Percentiles rank a stretch among this genome's conserved stretches.
Evolutionary conservation across 2,888 invertebrate species (phyloP).

Genomic region (Trypoxylon attenuatum): DNA sequence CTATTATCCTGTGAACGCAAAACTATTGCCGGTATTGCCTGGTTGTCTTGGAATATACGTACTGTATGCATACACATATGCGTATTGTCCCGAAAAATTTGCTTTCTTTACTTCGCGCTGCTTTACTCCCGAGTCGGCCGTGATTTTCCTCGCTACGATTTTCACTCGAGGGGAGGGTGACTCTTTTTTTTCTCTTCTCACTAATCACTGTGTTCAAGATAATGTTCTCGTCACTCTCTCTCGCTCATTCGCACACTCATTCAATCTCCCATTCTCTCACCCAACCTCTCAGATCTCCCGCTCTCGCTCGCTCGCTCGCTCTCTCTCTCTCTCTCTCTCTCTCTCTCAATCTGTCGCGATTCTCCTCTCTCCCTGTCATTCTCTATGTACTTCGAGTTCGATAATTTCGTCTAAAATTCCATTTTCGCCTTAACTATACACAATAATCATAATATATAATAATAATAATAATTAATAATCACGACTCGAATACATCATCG

Average conservation of each 20-base stretch:
- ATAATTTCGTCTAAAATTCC: conserved; percentile 61
- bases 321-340: conserved; percentile 38
- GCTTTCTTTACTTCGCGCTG: neutral
- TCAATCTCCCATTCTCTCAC: conserved; percentile 8
- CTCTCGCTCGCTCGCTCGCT: conserved; percentile 28
- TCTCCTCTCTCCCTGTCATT: conserved; percentile 24
- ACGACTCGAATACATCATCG: conserved; percentile 73
- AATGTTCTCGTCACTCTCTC: conserved; percentile 66
- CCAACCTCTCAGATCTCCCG: too few species aligned
- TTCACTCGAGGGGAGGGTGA: conserved; percentile 55
- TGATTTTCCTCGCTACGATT: conserved; percentile 21
- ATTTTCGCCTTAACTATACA: conserved; percentile 69
- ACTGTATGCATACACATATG: conserved; percentile 15
- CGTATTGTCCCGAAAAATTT: conserved; percentile 22
- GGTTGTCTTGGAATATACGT: too few species aligned
- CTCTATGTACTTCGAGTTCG: conserved; percentile 57
- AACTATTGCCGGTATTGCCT: conserved; percentile 29
- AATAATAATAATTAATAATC: conserved; percentile 68
- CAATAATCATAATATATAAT: conserved; percentile 62
- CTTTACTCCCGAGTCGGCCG: conserved; percentile 26
- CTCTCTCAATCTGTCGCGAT: conserved; percentile 20
- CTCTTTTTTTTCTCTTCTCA: conserved; percentile 63
- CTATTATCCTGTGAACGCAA: conserved; percentile 23
- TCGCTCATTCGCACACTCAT: conserved; percentile 42
- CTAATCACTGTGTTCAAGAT: conserved; percentile 71